phyloP scores from a whole-genome alignment of 1,140 invertebrate species.

The Phenacoccus solenopsis region DNA sequence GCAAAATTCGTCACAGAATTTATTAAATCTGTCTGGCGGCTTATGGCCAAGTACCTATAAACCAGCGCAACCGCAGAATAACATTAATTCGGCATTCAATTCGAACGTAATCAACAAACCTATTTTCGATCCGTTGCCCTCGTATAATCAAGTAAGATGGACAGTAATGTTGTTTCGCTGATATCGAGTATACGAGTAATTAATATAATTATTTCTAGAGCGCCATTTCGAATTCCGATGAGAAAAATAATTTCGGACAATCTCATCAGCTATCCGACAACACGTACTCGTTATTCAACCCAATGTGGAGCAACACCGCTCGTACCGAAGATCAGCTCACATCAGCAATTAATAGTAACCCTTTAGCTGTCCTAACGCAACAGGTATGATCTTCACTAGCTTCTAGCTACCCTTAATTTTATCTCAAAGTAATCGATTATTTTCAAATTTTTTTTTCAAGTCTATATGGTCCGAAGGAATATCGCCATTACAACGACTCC shows the following conservation, averaged over 20 bases:
- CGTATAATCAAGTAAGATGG: constrained; percentile 56
- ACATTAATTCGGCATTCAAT: not conserved
- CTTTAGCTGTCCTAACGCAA: not conserved
- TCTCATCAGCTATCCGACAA: not conserved
- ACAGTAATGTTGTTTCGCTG: not conserved
- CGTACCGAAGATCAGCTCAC: not conserved
- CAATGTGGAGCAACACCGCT: not conserved
- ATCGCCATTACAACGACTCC: not conserved
- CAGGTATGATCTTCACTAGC: not conserved
- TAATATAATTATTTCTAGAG: not conserved
- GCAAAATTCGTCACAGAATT: not conserved
- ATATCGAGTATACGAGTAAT: not conserved
- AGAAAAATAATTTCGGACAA: not conserved
- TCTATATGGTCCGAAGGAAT: constrained; percentile 7
- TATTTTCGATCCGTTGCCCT: constrained; percentile 74
- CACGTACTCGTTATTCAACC: not conserved
- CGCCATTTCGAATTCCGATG: not conserved
- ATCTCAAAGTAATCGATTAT: no score
- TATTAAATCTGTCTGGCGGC: not conserved
- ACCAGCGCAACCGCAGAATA: not conserved
- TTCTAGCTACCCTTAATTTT: not conserved
- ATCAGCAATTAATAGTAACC: not conserved
- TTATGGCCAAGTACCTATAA: constrained; percentile 2
- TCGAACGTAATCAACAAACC: not conserved
- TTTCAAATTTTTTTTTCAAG: not conserved